Base-by-base conservation (phyloP, 2,888 invertebrate genomes). In the Thymelicus acteon region DNA sequence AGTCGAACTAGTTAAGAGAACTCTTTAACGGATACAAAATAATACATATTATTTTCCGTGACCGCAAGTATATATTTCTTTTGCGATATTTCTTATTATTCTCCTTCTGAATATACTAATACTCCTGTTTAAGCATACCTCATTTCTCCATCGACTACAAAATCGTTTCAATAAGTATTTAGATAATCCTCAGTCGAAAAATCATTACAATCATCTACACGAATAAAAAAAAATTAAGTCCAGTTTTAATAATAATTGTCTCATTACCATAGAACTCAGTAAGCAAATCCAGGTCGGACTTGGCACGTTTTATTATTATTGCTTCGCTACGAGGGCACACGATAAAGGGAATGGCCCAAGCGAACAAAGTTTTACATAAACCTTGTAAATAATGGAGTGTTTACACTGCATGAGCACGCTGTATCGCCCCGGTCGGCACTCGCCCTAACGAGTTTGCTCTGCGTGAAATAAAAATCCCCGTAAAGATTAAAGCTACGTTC, bases 361-460 rank as follows among this genome's bases (percentile, higher is more conserved):
- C 39, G 58, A 58, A 58, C 58, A 58, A 37, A 58, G 58, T 58
- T 58, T 58, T 58, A 39, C 48, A 49, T 49, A 37, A 52, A 40
- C 40, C 52, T 19, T 64, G 39, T 52, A 64, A 54, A 54, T 64
- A 64, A 52, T 40, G 39, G 37, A 64, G 64, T 52, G 40, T 64
- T 64, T 64, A 64, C 37, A 64, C 54, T 54, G 54, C 54, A 54
- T 10, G 64, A 63, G 52, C 6, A 40, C 64, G 1, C 40, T 37
- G 52, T 64, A 49, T 63, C 49, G 52, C 39, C 15, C 19, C 58
- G 49, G 52, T 54, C 64, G 39, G 52, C 64, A 52, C 64, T 64
- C 52, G 52, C 39, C 52, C 64, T 64, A 64, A 64, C 64, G 64
- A 64, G 64, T 39, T 64, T 52, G 64, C 13, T 37, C 52, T 39